Conservation (phyloP, 2,113 vertebrate species). For the Gymnogyps californianus region DNA sequence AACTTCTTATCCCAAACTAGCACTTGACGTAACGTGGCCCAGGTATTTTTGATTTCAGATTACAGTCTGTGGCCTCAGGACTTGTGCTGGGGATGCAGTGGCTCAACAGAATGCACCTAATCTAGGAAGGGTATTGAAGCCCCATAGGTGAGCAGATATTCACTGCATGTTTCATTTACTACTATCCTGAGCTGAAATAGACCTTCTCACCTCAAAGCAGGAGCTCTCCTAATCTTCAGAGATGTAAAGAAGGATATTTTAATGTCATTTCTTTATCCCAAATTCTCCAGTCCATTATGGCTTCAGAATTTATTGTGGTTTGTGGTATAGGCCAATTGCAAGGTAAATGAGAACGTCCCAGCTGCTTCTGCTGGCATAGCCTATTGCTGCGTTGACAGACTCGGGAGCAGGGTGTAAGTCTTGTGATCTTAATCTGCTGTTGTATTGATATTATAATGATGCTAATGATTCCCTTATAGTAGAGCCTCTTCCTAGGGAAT, state of each 20-base stretch:
- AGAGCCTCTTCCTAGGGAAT: not conserved
- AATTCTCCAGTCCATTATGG: not conserved
- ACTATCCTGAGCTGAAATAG: not conserved
- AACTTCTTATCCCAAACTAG: not conserved
- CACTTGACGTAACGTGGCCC: not conserved
- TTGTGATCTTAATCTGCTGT: not conserved
- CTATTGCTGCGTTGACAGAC: not conserved
- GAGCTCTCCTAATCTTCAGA: not conserved
- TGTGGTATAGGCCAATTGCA: not conserved
- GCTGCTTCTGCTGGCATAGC: not conserved
- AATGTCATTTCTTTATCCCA: not conserved
- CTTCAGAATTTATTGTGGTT: not conserved
- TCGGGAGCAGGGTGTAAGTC: rapidly evolving
- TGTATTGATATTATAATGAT: not conserved
- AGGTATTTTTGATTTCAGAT: not conserved
- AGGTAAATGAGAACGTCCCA: not conserved
- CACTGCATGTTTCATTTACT: not conserved
- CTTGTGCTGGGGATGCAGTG: not conserved
- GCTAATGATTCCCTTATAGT: not conserved
- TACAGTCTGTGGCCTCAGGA: not conserved
- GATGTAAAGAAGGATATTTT: not conserved
- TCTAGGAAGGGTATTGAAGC: not conserved
- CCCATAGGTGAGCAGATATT: not conserved
- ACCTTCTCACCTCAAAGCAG: not conserved
- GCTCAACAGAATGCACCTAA: not conserved